Evolutionary conservation across 2,113 vertebrate species (phyloP).

Genomic region (Himantopus leucocephalus): DNA sequence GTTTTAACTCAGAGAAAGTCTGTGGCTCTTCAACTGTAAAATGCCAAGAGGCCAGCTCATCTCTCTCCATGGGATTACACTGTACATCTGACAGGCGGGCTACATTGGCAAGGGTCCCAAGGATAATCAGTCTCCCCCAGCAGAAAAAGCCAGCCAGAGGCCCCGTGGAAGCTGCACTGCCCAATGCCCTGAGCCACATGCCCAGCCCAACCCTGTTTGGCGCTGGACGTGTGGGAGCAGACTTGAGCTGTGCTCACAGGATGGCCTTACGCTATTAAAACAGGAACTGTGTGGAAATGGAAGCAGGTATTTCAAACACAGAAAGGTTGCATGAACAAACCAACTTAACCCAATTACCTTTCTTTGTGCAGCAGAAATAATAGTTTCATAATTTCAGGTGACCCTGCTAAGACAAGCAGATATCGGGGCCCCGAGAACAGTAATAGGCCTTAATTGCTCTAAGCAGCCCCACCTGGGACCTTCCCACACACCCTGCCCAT

Average conservation of each 20-base stretch:
- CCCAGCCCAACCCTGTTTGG: background rate
- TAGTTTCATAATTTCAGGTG: background rate
- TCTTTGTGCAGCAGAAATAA: background rate
- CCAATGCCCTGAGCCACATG: background rate
- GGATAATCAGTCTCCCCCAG: background rate
- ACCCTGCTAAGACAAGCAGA: background rate
- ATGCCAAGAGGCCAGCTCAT: too few species aligned
- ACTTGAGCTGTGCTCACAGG: background rate
- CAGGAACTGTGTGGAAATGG: background rate
- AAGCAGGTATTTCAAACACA: background rate
- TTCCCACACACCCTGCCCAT: background rate
- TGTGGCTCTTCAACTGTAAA: background rate
- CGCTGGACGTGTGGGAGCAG: background rate
- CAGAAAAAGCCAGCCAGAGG: background rate
- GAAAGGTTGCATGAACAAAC: accelerated
- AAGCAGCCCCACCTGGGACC: background rate
- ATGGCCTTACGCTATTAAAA: background rate
- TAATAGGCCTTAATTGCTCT: too few species aligned
- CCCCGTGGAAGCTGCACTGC: accelerated
- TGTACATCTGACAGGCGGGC: background rate
- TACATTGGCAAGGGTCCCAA: background rate
- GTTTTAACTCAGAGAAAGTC: background rate
- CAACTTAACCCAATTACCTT: background rate
- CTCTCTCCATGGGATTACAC: accelerated
- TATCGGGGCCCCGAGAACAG: background rate